Percentiles rank a stretch among this genome's conserved stretches.
These are phyloP conservation scores for Delphinapterus leucas DNA, from an alignment of 2,113 vertebrate genomes.

Conservation along the genomic window DNA sequence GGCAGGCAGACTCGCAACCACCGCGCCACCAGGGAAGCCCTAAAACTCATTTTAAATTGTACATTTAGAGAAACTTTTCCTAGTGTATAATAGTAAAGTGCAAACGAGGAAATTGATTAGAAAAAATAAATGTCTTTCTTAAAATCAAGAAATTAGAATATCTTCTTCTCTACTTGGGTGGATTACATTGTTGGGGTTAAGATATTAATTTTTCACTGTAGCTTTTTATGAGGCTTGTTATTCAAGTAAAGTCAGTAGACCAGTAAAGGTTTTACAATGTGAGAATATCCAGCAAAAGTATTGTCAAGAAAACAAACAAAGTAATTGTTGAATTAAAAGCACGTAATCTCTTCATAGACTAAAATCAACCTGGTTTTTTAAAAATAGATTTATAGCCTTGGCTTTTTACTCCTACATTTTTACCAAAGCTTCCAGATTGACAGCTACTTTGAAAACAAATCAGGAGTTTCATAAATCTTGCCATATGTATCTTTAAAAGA, in stretches of 20 bases:
- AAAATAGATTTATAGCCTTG: background rate
- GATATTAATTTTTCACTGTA: constrained; percentile 28
- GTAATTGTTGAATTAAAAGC: background rate
- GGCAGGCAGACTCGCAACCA: no score
- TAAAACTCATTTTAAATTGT: constrained; percentile 21
- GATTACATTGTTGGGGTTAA: background rate
- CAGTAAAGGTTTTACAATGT: background rate
- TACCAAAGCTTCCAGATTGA: background rate
- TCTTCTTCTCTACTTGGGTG: background rate
- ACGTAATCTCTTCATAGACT: background rate
- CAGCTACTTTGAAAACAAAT: constrained; percentile 7
- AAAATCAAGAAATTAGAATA: constrained; percentile 30
- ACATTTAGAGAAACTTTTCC: background rate
- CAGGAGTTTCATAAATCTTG: background rate
- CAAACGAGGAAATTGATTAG: constrained; percentile 18
- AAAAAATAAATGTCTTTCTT: background rate
- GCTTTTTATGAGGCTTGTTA: background rate
- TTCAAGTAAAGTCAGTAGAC: constrained; percentile 24
- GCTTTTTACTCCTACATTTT: background rate
- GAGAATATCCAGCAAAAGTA: background rate
- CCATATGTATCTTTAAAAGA: background rate
- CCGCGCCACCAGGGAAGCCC: no score
- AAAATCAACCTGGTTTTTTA: background rate
- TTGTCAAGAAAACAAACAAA: background rate
- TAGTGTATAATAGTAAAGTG: background rate